Conservation (phyloP, 2,888 invertebrate genomes). For the Trichogramma dendrolimi region DNA sequence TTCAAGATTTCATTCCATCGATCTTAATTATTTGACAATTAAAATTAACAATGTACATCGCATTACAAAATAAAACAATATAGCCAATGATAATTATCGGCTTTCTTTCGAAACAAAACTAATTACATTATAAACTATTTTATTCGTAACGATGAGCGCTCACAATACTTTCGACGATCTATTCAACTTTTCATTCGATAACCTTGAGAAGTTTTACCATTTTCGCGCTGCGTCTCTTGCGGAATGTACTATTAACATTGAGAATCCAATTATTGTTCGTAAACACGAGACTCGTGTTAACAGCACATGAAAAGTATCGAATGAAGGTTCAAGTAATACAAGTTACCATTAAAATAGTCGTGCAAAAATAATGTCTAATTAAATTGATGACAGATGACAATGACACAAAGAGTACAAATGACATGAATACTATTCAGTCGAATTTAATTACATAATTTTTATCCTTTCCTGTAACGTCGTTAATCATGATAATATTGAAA, state of each 20-base stretch:
- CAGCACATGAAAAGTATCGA: no score
- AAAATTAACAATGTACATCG: conserved; percentile 29
- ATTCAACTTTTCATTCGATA: no score
- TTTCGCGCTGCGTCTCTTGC: no score
- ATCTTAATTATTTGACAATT: conserved; percentile 28
- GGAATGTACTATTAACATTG: no score
- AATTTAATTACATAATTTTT: conserved; percentile 23
- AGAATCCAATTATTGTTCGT: no score
- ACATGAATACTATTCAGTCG: conserved; percentile 8
- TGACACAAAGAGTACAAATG: conserved; percentile 20
- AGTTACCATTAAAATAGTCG: no score
- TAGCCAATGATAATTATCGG: conserved; percentile 20
- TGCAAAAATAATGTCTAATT: no score
- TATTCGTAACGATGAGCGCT: no score
- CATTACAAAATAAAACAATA: conserved; percentile 31
- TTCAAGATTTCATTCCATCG: conserved; percentile 29
- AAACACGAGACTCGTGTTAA: no score
- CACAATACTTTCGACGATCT: no score
- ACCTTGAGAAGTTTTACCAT: no score
- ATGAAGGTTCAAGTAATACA: no score
- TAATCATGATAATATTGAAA: conserved; percentile 7
- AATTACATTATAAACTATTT: not conserved
- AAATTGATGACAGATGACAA: conserved; percentile 1
- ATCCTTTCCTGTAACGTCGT: conserved; percentile 15
- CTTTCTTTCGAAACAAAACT: conserved; percentile 10